Conservation (phyloP, 2,113 vertebrate species). For the Mesocricetus auratus region DNA sequence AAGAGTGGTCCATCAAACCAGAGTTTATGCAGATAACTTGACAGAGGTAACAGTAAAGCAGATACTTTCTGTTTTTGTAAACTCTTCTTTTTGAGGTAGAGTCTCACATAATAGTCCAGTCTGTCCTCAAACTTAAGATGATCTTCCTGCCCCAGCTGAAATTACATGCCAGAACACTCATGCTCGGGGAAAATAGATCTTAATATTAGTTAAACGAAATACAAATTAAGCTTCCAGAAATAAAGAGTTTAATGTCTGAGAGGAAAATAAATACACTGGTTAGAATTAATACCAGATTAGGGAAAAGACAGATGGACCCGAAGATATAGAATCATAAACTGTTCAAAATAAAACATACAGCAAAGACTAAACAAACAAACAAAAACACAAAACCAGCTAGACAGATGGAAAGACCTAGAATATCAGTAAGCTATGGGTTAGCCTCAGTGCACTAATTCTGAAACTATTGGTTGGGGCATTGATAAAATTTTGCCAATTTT, state of each 20-base stretch:
- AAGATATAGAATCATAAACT: conserved; percentile 18
- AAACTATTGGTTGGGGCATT: background rate
- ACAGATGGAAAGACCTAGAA: background rate
- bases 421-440: background rate
- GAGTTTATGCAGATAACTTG: background rate
- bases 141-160: too few relatives aligned
- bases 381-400: background rate
- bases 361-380: background rate
- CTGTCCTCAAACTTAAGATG: background rate
- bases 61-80: background rate
- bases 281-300: conserved; percentile 17
- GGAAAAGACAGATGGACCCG: background rate
- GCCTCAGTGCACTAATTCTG: background rate
- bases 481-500: background rate
- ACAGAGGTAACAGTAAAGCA: background rate
- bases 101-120: background rate
- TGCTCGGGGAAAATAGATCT: too few relatives aligned
- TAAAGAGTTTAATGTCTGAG: background rate
- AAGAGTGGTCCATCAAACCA: background rate
- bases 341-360: conserved; percentile 16
- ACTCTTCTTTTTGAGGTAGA: background rate
- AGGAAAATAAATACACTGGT: conserved; percentile 45
- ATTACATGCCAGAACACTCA: too few relatives aligned
- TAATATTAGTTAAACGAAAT: background rate
- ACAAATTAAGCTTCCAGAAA: conserved; percentile 24